Percentiles rank a stretch among this genome's conserved stretches.
These are phyloP conservation scores for Archips crataeganus DNA, from an alignment of 2,888 invertebrate species.

Conservation along the genomic window DNA sequence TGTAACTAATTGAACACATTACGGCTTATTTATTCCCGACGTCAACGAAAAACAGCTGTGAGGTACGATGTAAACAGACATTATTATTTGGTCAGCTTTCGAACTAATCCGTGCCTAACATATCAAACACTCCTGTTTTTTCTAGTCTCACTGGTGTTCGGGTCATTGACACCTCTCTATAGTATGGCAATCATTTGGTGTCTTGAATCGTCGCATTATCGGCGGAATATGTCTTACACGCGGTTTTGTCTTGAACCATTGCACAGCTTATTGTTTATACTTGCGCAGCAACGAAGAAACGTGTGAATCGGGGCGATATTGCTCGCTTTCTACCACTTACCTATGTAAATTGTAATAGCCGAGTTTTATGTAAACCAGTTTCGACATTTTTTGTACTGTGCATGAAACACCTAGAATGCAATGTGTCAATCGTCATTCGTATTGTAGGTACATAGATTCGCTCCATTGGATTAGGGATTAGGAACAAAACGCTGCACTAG, in stretches of 20 bases:
- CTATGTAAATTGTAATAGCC: conserved; percentile 33
- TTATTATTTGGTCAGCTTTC: conserved; percentile 38
- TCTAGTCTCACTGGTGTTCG: conserved; percentile 61
- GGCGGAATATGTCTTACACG: conserved; percentile 60
- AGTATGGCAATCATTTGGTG: conserved; percentile 69
- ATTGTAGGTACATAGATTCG: conserved; percentile 11
- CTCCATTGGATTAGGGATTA: conserved; percentile 19
- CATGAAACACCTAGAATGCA: conserved; percentile 13
- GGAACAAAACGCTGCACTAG: conserved; percentile 4
- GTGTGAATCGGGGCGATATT: conserved; percentile 43
- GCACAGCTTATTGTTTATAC: conserved; percentile 41
- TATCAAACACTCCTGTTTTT: conserved; percentile 55
- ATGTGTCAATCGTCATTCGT: conserved; percentile 17
- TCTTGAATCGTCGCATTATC: conserved; percentile 62
- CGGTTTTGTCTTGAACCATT: conserved; percentile 42
- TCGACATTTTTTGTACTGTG: conserved; percentile 17
- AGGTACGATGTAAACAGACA: not conserved
- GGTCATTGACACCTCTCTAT: conserved; percentile 74
- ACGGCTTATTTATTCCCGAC: not conserved
- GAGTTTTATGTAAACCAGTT: conserved; percentile 28
- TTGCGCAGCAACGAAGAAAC: conserved; percentile 41
- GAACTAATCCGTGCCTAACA: conserved; percentile 46
- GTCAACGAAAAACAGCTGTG: not conserved
- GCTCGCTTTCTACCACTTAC: conserved; percentile 41
- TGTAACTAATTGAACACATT: not conserved